Percentiles rank a stretch among this genome's conserved stretches.
Evolutionary conservation across 2,797 vertebrate genomes (phyloP).

Genomic region (Hybognathus amarus): DNA sequence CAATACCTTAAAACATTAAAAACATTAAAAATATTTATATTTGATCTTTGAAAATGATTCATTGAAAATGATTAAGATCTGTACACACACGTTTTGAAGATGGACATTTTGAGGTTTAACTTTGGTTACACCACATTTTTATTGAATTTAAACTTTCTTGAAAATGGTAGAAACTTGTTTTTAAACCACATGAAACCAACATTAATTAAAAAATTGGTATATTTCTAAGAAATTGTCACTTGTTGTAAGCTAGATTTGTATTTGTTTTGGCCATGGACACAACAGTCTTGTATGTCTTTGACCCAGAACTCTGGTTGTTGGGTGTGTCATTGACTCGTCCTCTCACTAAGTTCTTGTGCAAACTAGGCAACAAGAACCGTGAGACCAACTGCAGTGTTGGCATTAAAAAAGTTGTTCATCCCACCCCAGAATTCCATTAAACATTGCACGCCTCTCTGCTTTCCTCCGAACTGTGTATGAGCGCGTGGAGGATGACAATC

Average conservation of each 20-base stretch:
- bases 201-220: background rate
- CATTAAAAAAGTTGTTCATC: slow-evolving; percentile 61
- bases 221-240: background rate
- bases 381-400: slow-evolving; percentile 69
- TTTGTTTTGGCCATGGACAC: background rate
- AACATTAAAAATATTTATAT: background rate
- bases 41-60: background rate
- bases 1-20: background rate
- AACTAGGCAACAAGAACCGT: slow-evolving; percentile 52
- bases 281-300: background rate
- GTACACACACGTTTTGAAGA: background rate
- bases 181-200: background rate
- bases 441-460: slow-evolving; percentile 72
- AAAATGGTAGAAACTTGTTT: background rate
- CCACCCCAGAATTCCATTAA: slow-evolving; percentile 77
- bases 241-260: background rate
- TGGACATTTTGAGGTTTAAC: background rate
- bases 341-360: slow-evolving; percentile 46
- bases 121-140: background rate
- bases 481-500: slow-evolving; percentile 57
- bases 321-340: slow-evolving; percentile 55
- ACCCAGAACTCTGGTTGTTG: background rate
- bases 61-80: background rate
- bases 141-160: background rate
- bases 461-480: slow-evolving; percentile 63